Evolutionary conservation across 1,140 invertebrate species (phyloP).

Genomic region (Drosophila tani): DNA sequence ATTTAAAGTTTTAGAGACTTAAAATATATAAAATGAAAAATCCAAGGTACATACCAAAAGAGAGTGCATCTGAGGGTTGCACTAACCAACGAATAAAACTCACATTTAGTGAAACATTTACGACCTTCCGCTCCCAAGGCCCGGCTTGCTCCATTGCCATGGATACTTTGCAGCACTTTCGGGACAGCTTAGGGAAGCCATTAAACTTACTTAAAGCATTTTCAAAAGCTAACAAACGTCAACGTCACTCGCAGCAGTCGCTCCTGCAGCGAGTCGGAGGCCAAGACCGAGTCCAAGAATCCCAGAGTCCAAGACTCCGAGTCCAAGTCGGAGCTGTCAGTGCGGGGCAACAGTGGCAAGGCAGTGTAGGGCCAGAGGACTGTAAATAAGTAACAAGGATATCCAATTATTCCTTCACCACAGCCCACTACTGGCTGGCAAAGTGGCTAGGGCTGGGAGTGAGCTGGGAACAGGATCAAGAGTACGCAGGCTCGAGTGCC

Average conservation of each 20-base stretch:
- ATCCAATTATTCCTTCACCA: conserved; percentile 77
- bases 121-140: conserved; percentile 13
- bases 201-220: conserved; percentile 80
- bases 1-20: too few species aligned
- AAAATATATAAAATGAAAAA: background rate
- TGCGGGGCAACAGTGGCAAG: conserved; percentile 22
- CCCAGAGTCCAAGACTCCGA: conserved; percentile 19
- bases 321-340: conserved; percentile 38
- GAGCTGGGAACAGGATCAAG: background rate
- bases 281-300: conserved; percentile 14
- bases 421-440: conserved; percentile 32
- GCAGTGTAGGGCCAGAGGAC: conserved; percentile 42
- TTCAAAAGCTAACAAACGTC: conserved; percentile 73
- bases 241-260: conserved; percentile 64
- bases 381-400: conserved; percentile 79
- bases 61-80: conserved; percentile 20
- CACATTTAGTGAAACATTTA: conserved; percentile 39
- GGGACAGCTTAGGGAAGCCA: conserved; percentile 70
- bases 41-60: background rate
- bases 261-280: conserved; percentile 26
- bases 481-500: background rate
- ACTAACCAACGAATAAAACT: background rate
- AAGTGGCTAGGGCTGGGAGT: background rate
- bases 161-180: conserved; percentile 58
- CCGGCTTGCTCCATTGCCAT: conserved; percentile 20